Percentiles rank a stretch among this genome's conserved stretches.
Conservation (phyloP, 2,888 invertebrate genomes). For the Geotrupes spiniger region DNA sequence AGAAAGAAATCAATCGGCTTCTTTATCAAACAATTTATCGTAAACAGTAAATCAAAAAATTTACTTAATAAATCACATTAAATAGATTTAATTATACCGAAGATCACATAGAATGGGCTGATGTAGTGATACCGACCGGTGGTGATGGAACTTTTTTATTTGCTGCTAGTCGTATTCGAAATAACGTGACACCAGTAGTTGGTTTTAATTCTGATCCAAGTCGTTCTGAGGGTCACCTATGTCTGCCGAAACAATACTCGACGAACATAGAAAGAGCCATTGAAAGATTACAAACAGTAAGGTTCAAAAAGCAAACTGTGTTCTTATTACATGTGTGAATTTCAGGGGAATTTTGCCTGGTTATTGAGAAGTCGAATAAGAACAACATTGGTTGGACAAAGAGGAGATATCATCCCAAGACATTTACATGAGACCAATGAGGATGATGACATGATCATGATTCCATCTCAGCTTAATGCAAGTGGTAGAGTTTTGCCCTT, state of each 20-base stretch:
- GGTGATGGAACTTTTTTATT: constrained; percentile 97
- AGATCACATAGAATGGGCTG: constrained; percentile 84
- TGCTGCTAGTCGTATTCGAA: constrained; percentile 80
- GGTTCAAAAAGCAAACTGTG: constrained; percentile 25
- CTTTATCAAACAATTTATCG: too few species aligned
- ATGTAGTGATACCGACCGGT: constrained; percentile 82
- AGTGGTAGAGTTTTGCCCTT: constrained; percentile 69
- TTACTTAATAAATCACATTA: constrained; percentile 2
- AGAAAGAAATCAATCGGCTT: too few species aligned
- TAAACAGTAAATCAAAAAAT: not conserved
- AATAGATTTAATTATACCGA: constrained; percentile 59
- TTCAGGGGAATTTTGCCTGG: constrained; percentile 80
- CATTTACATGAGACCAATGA: constrained; percentile 51
- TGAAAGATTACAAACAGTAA: constrained; percentile 70
- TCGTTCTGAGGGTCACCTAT: constrained; percentile 89
- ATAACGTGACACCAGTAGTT: constrained; percentile 83
- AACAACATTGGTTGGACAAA: constrained; percentile 73
- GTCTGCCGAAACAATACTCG: constrained; percentile 84
- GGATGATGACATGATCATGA: constrained; percentile 17
- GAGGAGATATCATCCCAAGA: constrained; percentile 49
- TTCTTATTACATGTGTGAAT: constrained; percentile 15
- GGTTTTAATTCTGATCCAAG: constrained; percentile 96
- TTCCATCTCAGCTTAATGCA: constrained; percentile 23
- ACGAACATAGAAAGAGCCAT: constrained; percentile 76
- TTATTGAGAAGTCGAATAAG: constrained; percentile 86